Percentiles rank a stretch among this genome's conserved stretches.
These are phyloP conservation scores for Alauda arvensis DNA, from an alignment of 2,797 vertebrate genomes.

Conservation along the genomic window DNA sequence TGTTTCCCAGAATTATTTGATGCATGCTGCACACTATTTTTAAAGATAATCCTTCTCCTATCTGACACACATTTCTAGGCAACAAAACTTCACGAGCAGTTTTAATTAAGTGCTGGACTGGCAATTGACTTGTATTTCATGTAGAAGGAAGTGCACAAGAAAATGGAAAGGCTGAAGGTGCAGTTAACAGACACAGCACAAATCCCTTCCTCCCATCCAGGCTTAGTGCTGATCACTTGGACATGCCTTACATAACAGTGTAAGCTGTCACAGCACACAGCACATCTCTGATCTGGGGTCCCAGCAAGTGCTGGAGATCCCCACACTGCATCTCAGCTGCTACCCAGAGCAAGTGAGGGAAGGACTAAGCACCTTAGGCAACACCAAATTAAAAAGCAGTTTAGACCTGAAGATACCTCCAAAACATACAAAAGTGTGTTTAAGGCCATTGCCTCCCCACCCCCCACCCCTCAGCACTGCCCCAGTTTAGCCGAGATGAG, in stretches of 20 bases:
- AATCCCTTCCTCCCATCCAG: slow-evolving; percentile 30
- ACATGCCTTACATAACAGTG: slow-evolving; percentile 30
- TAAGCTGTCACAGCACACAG: slow-evolving; percentile 38
- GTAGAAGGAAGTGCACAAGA: not conserved
- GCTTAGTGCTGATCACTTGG: slow-evolving; percentile 49
- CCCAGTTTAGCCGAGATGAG: slow-evolving; percentile 36
- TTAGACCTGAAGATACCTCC: not conserved
- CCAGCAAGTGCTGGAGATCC: not conserved
- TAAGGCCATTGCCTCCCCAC: not conserved
- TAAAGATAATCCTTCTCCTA: not conserved
- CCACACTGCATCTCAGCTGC: not conserved
- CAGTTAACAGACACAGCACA: not conserved
- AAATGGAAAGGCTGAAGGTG: slow-evolving; percentile 7
- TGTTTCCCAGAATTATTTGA: not conserved
- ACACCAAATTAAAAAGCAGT: not conserved
- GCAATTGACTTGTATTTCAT: not conserved
- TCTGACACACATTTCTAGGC: not conserved
- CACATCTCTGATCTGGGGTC: not conserved
- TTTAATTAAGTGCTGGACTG: not conserved
- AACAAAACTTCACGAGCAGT: not conserved
- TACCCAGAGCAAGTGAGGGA: not conserved
- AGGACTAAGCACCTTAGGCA: not conserved
- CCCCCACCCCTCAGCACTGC: not conserved
- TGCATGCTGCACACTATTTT: not conserved
- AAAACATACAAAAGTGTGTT: not conserved